phyloP scores from a whole-genome alignment of 2,797 vertebrate genomes.

The Clarias pachynema region DNA sequence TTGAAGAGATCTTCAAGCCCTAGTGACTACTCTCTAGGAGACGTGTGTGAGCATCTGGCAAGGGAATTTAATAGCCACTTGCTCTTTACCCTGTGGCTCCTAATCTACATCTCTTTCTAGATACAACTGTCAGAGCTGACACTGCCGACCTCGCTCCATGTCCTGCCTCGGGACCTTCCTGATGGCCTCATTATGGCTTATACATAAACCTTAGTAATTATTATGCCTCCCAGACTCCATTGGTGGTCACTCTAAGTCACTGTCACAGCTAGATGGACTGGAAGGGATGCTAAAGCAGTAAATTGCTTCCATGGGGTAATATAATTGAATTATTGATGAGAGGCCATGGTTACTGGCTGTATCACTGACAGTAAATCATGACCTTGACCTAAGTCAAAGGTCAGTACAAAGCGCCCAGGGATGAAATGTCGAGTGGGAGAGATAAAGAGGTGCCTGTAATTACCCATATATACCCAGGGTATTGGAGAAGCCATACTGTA shows the following conservation, averaged over 20 bases:
- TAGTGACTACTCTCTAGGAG: conserved; percentile 25
- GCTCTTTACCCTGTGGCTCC: conserved; percentile 30
- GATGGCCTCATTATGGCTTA: conserved; percentile 46
- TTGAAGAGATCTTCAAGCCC: not conserved
- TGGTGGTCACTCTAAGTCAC: not conserved
- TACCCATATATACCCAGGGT: not conserved
- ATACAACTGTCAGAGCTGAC: conserved; percentile 30
- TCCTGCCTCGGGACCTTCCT: conserved; percentile 23
- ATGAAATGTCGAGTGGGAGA: conserved; percentile 7
- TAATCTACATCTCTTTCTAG: conserved; percentile 27
- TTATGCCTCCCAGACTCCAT: conserved; percentile 18
- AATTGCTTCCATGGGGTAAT: conserved; percentile 25
- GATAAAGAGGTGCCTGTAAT: conserved; percentile 26
- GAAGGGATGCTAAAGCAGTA: conserved; percentile 14
- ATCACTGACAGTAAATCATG: conserved; percentile 21
- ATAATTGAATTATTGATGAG: conserved; percentile 20
- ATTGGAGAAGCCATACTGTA: conserved; percentile 3
- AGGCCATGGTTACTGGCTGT: not conserved
- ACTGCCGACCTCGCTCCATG: conserved; percentile 30
- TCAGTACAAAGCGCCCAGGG: not conserved
- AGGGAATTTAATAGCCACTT: conserved; percentile 43
- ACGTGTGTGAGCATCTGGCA: conserved; percentile 21
- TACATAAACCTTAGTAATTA: conserved; percentile 38
- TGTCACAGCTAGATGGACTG: not conserved
- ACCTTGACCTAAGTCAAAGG: conserved; percentile 31